These are phyloP conservation scores for Molorchus minor DNA, from an alignment of 2,888 invertebrate genomes.

Conservation along the genomic window DNA sequence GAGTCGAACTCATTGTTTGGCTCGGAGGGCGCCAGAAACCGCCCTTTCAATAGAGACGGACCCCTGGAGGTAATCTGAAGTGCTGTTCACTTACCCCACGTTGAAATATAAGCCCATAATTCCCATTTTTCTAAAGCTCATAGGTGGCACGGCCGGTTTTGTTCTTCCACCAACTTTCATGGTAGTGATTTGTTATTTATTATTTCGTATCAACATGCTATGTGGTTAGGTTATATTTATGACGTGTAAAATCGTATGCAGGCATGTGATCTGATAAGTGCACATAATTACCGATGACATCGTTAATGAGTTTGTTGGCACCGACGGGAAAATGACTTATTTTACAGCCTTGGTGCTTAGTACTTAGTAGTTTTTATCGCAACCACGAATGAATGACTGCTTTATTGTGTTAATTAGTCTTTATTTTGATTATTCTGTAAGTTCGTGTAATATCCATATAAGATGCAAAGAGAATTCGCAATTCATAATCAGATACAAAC, in stretches of 20 bases:
- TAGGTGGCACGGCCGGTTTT: slow-evolving; percentile 10
- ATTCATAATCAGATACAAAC: too few relatives aligned
- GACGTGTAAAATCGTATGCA: slow-evolving; percentile 12
- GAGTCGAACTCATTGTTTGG: slow-evolving; percentile 22
- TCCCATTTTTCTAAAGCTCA: slow-evolving; percentile 28
- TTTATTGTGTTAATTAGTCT: not conserved
- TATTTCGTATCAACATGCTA: slow-evolving; percentile 12
- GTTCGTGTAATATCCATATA: not conserved
- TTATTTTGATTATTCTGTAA: not conserved
- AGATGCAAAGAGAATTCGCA: not conserved
- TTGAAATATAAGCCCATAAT: slow-evolving; percentile 30
- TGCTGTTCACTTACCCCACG: slow-evolving; percentile 27
- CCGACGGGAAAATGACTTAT: not conserved
- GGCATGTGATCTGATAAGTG: slow-evolving; percentile 21
- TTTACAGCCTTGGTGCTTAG: not conserved
- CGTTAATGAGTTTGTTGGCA: slow-evolving; percentile 20
- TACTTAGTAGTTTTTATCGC: not conserved
- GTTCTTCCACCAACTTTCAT: not conserved
- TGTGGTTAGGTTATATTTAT: slow-evolving; percentile 6
- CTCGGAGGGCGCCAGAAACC: slow-evolving; percentile 21
- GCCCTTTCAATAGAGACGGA: slow-evolving; percentile 20
- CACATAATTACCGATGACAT: slow-evolving; percentile 1
- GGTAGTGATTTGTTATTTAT: slow-evolving; percentile 23
- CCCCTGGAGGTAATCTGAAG: slow-evolving; percentile 30
- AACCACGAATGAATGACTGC: not conserved